Conservation (phyloP, 2,888 invertebrate species). For the Sphinx pinastri region DNA sequence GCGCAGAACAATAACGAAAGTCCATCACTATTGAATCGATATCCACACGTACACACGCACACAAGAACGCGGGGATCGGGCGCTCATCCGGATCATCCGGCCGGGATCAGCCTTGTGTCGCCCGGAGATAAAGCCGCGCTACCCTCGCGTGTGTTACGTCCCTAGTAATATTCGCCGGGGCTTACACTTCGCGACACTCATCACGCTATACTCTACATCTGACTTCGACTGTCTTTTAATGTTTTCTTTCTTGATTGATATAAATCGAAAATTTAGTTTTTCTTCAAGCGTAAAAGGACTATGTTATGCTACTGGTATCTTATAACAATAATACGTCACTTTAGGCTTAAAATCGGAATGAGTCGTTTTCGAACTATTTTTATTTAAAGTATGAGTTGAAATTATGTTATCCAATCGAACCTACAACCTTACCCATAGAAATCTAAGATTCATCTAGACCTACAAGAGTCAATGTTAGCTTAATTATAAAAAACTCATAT, state of each 20-base stretch:
- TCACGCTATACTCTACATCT: slow-evolving; percentile 14
- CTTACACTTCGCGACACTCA: slow-evolving; percentile 21
- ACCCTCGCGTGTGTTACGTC: slow-evolving; percentile 51
- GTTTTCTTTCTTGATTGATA: background rate
- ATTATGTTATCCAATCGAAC: no score
- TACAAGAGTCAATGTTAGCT: no score
- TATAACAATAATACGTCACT: no score
- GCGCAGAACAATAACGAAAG: slow-evolving; percentile 30
- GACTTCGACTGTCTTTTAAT: background rate
- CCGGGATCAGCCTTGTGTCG: slow-evolving; percentile 78
- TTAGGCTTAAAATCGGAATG: no score
- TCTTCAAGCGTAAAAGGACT: background rate
- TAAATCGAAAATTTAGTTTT: background rate
- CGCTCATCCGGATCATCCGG: slow-evolving; percentile 79
- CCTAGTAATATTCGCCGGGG: slow-evolving; percentile 38
- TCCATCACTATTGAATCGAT: slow-evolving; percentile 45
- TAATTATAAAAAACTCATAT: background rate
- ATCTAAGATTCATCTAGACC: no score
- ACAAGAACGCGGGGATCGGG: slow-evolving; percentile 55
- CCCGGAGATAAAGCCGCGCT: slow-evolving; percentile 73
- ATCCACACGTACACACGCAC: slow-evolving; percentile 49
- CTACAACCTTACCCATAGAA: no score
- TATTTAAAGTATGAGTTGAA: no score
- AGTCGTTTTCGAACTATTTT: no score
- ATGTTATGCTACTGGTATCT: background rate